Conservation (phyloP, 1,140 invertebrate genomes). For the Druon quercuslanigerum region DNA sequence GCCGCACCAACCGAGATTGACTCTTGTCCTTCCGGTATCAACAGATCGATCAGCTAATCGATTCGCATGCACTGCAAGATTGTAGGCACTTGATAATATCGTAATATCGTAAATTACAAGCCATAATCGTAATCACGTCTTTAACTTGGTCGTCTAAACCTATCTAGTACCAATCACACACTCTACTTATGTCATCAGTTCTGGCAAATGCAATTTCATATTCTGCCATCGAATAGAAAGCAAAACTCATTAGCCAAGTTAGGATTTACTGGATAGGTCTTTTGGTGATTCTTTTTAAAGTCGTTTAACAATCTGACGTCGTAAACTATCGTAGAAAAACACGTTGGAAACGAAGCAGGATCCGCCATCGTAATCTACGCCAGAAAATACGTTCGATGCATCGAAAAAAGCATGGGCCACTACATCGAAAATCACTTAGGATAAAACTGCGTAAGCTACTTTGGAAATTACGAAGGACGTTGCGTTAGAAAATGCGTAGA, state of each 20-base stretch:
- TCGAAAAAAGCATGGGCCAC: too few relatives aligned
- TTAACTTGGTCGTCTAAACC: constrained; percentile 12
- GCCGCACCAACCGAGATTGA: neutral
- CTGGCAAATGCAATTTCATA: neutral
- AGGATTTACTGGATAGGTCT: neutral
- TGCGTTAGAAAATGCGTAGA: too few relatives aligned
- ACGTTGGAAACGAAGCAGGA: too few relatives aligned
- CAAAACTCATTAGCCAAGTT: neutral
- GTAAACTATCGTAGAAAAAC: too few relatives aligned
- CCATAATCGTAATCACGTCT: constrained; percentile 2
- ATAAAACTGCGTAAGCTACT: too few relatives aligned
- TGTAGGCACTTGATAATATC: constrained; percentile 8
- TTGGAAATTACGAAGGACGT: too few relatives aligned
- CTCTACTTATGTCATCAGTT: neutral
- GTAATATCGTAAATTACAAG: constrained; percentile 9
- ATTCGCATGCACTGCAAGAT: constrained; percentile 5
- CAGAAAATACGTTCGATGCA: too few relatives aligned
- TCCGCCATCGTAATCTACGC: too few relatives aligned
- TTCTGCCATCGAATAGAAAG: constrained; percentile 3
- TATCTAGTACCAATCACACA: constrained; percentile 7
- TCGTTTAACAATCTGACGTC: too few relatives aligned
- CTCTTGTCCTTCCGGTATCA: constrained; percentile 19
- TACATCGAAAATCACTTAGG: too few relatives aligned
- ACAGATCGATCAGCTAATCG: constrained; percentile 11
- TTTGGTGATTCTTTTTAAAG: too few relatives aligned